A percentile compares a stretch with the other conserved stretches of the same genome.
Evolutionary conservation across 2,113 vertebrate species (phyloP).

Genomic region (Platichthys flesus): DNA sequence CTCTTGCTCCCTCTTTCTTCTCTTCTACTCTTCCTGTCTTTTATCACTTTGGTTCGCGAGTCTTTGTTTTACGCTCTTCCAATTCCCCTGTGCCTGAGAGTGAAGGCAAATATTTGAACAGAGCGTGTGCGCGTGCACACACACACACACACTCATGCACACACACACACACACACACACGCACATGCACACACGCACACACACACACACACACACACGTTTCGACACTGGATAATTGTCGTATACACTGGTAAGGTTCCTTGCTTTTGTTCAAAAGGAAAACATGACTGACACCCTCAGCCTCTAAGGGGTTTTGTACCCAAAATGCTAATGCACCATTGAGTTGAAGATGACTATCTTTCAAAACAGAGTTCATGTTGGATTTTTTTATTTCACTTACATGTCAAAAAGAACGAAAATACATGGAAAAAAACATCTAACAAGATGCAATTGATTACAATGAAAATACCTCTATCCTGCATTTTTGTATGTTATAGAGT

Average conservation of each 20-base stretch:
- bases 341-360: neutral
- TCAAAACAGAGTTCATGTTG: neutral
- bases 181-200: too few species aligned
- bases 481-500: constrained; percentile 35
- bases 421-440: neutral
- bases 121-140: constrained; percentile 30
- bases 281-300: constrained; percentile 26
- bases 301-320: constrained; percentile 9
- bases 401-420: neutral
- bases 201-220: neutral
- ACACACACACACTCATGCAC: neutral
- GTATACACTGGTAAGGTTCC: constrained; percentile 25
- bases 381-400: neutral
- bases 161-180: neutral
- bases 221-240: constrained; percentile 56
- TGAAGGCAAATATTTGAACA: constrained; percentile 83
- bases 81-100: constrained; percentile 67
- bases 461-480: constrained; percentile 9
- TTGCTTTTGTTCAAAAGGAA: constrained; percentile 21
- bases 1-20: constrained; percentile 71
- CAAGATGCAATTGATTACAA: constrained; percentile 3
- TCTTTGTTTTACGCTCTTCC: constrained; percentile 72
- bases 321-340: neutral
- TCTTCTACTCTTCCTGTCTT: constrained; percentile 82
- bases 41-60: constrained; percentile 78